Conservation (phyloP, 2,113 vertebrate genomes). For the Synchiropus splendidus region DNA sequence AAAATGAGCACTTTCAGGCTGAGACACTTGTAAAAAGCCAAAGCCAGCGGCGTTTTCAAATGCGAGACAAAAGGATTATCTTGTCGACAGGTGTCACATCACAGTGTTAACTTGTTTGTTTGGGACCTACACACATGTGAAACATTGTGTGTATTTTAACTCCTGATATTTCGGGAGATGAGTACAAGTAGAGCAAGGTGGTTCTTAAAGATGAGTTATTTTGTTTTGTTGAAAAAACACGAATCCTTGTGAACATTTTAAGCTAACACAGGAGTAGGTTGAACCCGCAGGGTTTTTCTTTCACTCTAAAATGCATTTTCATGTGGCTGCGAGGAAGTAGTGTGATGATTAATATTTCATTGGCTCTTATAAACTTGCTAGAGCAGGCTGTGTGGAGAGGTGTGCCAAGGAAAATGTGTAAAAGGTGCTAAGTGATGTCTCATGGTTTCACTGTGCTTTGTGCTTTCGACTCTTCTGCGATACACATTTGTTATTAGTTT, state of each 20-base stretch:
- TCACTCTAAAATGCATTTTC: slow-evolving; percentile 48
- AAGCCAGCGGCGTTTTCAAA: too few relatives aligned
- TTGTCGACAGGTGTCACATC: too few relatives aligned
- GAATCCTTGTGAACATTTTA: slow-evolving; percentile 18
- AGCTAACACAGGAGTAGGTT: slow-evolving; percentile 18
- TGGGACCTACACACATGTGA: too few relatives aligned
- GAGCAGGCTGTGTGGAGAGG: slow-evolving; percentile 35
- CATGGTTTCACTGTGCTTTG: background rate
- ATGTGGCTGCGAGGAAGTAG: slow-evolving; percentile 50
- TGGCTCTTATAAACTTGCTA: slow-evolving; percentile 38
- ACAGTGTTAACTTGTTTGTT: too few relatives aligned
- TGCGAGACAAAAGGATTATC: too few relatives aligned
- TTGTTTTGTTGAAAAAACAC: slow-evolving; percentile 21
- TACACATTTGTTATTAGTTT: background rate
- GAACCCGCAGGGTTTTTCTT: slow-evolving; percentile 36
- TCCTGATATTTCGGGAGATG: too few relatives aligned
- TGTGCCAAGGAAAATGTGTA: slow-evolving; percentile 10
- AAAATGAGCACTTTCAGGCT: too few relatives aligned
- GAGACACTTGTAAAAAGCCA: too few relatives aligned
- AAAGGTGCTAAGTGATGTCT: slow-evolving; percentile 31
- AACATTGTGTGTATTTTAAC: too few relatives aligned
- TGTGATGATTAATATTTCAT: slow-evolving; percentile 65
- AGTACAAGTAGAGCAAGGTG: too few relatives aligned
- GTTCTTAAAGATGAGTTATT: slow-evolving; percentile 1
- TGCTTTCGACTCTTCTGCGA: background rate